Percentiles rank a stretch among this genome's conserved stretches.
Evolutionary conservation across 2,113 vertebrate genomes (phyloP).

Genomic region (Caranx melampygus): DNA sequence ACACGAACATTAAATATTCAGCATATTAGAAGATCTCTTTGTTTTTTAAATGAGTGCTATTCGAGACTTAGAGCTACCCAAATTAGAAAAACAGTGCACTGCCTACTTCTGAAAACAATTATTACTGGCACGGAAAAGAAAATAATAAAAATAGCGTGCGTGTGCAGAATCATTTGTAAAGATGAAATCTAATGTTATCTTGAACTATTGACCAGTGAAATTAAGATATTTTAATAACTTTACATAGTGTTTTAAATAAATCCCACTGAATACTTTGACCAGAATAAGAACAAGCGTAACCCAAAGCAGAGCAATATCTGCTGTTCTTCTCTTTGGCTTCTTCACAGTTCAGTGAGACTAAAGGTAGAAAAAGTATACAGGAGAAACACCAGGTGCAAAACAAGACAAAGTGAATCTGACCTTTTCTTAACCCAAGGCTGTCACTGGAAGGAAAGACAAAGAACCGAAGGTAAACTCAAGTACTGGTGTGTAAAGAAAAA

Average conservation of each 20-base stretch:
- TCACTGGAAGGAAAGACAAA: constrained; percentile 10
- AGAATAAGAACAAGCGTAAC: constrained; percentile 5
- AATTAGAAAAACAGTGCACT: constrained; percentile 57
- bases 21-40: constrained; percentile 44
- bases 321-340: constrained; percentile 48
- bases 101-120: constrained; percentile 36
- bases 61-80: constrained; percentile 6
- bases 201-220: constrained; percentile 35
- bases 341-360: constrained; percentile 74
- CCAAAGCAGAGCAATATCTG: constrained; percentile 21
- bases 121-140: constrained; percentile 51
- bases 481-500: constrained; percentile 50
- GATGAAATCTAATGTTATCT: constrained; percentile 4
- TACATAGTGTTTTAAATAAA: constrained; percentile 24
- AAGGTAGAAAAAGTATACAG: neutral
- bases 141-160: neutral
- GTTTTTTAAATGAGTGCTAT: constrained; percentile 13
- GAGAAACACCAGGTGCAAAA: constrained; percentile 3
- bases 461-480: constrained; percentile 58
- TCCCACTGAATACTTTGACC: constrained; percentile 2
- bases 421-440: neutral
- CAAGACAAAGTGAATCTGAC: neutral
- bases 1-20: constrained; percentile 65
- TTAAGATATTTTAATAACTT: neutral
- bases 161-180: constrained; percentile 23